Evolutionary conservation across 2,797 vertebrate genomes (phyloP).

Genomic region (Pseudocheirus occidentalis): DNA sequence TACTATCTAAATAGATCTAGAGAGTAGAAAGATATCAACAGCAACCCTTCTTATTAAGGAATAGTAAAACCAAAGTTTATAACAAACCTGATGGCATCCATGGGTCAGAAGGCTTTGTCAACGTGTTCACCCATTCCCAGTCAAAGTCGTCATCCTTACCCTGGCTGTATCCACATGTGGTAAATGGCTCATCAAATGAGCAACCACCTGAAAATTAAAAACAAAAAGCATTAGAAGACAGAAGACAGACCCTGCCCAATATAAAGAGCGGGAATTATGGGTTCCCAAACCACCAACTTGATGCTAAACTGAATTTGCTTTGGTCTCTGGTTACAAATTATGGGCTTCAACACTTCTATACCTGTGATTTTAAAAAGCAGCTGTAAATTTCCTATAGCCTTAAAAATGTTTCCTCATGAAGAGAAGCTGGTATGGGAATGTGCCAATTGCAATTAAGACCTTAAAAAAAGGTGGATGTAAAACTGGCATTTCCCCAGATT

Average conservation of each 20-base stretch:
- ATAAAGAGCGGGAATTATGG: background rate
- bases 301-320: background rate
- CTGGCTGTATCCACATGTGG: slow-evolving; percentile 95
- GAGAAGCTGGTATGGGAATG: background rate
- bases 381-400: background rate
- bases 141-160: slow-evolving; percentile 94
- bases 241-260: background rate
- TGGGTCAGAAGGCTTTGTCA: slow-evolving; percentile 89
- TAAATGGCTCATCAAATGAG: slow-evolving; percentile 93
- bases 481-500: slow-evolving; percentile 33
- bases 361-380: background rate
- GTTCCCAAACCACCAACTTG: background rate
- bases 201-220: slow-evolving; percentile 91
- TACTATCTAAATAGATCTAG: background rate
- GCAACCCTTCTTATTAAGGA: background rate
- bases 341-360: background rate
- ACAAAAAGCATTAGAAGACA: slow-evolving; percentile 38
- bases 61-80: slow-evolving; percentile 61
- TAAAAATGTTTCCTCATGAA: background rate
- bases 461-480: slow-evolving; percentile 8
- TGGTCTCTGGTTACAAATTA: background rate
- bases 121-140: slow-evolving; percentile 94
- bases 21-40: background rate
- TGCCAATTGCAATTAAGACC: slow-evolving; percentile 15
- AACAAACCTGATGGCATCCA: slow-evolving; percentile 95